Evolutionary conservation across 2,888 invertebrate species (phyloP), one percentile per base, ranked within the genome.

Genomic region (Furcula furcula): DNA sequence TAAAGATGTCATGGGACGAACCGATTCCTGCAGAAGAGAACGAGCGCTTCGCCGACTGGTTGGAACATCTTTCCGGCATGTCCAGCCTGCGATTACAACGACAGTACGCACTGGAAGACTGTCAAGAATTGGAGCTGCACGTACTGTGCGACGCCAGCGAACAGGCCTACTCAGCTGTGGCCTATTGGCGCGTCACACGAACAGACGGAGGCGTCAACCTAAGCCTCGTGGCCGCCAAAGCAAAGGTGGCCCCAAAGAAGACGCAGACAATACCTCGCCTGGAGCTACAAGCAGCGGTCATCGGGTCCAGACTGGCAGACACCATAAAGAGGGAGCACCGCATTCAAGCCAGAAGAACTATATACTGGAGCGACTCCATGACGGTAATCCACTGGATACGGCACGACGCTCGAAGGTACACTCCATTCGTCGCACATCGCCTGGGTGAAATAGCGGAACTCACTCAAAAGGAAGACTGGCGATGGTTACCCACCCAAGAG

Each of bases 121-220:
- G 13, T 2, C 10, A 11, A n/a, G 18, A 12, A 12, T 23, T 10
- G 1, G 29, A 43, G 10, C 27, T 31, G 2, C 65, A 58, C 31
- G 34, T 37, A 1, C 61, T 57, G 29, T 40, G 40, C 11, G 61
- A 55, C 29, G 57, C 52, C n/a, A 53, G 54, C 31, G 41, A 46
- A 21, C 13, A 32, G 11, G 41, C 51, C 3, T 49, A 40, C 44
- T 35, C 50, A 1, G 29, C 54, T 4, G 48, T 44, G 7, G 43
- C 39, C 1, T 50, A 58, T 27, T 36, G 48, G 20, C 29, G 50
- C 7, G 5, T 12, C 1, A 6, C 2, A 6, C 13, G 6, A 1
- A 2, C n/a, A 6, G 18, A 29, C n/a, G 32, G 40, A n/a, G 9
- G 23, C 7, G 7, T 28, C 4, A 13, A 7, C 6, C 15, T 31